Conservation (phyloP, 2,113 vertebrate species). For the Trichechus manatus region DNA sequence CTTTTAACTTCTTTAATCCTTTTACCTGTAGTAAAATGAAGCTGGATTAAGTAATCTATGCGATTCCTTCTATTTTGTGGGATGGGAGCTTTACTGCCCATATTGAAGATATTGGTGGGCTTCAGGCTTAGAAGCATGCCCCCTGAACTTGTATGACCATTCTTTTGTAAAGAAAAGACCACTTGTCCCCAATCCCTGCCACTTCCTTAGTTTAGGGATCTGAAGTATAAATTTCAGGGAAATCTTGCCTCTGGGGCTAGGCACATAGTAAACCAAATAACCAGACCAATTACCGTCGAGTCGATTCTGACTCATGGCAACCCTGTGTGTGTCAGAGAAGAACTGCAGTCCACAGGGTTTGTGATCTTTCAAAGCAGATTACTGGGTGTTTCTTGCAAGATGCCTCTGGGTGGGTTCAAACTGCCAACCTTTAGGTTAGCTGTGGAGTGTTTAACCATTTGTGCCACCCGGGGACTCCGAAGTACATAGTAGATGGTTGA, state of each 20-base stretch:
- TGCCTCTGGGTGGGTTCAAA: no score
- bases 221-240: not conserved
- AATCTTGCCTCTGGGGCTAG: not conserved
- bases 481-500: not conserved
- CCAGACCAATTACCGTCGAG: no score
- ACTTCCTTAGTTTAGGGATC: not conserved
- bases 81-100: not conserved
- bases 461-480: not conserved
- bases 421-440: no score
- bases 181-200: not conserved
- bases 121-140: not conserved
- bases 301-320: no score
- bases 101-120: not conserved
- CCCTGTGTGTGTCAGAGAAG: no score
- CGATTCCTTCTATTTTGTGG: not conserved
- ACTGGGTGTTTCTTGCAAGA: no score
- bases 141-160: not conserved
- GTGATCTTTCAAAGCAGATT: no score
- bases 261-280: no score
- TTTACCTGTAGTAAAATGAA: not conserved
- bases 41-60: not conserved
- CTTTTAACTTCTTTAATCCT: not conserved
- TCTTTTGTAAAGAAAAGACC: conserved; percentile 3
- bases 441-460: no score
- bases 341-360: no score